Base-by-base conservation (phyloP, 2,113 vertebrate species). In the Petrocephalus zakoni region DNA sequence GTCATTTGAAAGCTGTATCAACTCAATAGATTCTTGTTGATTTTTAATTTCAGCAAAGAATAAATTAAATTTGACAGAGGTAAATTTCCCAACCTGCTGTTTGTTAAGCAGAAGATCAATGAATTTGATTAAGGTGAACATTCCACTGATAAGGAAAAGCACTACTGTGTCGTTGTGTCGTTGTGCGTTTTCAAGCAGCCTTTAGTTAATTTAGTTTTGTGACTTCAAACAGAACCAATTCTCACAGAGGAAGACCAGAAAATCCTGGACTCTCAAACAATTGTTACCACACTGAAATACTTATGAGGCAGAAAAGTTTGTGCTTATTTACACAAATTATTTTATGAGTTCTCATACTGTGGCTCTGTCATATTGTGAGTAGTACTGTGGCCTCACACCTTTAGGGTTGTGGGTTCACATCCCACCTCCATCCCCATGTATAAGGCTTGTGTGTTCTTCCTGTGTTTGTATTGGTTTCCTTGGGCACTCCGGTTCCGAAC, bases 11-110 rank as follows among this genome's bases (percentile, higher is more conserved):
- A 75, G 68, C 25, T 37, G 13, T 53, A 53, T 10, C 34, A 75
- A 37, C 13, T 37, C 34, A 75, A 75, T 37, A 75, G 68, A 90
- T 90, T 89, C 89, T 89, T 89, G 89, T 90, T 89, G 87, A 42
- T 72, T 37, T 87, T 88, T 55, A 49, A 87, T 90, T 88, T 87
- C 87, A 84, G 82, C 64, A 84, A 61, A 52, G 88, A 90, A 84
- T 55, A 13, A 87, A 89, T 90, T 86, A 68, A 64, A 86, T 90
- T 75, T 90, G 21, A 87, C 85, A 87, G 61, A 72, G 29, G 84
- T 78, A 52, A 56, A 55, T 86, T 75, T 89, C 64, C 85, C 88
- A 88, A 85, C 61, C 55, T 42, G 81, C 81, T 84, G 46, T 49
- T 25, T 11, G 42, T 42, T 75, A 75, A 37, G 68, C 34, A 75